Base-by-base conservation (phyloP, 2,888 invertebrate genomes). In the Metallyticus violacea region DNA sequence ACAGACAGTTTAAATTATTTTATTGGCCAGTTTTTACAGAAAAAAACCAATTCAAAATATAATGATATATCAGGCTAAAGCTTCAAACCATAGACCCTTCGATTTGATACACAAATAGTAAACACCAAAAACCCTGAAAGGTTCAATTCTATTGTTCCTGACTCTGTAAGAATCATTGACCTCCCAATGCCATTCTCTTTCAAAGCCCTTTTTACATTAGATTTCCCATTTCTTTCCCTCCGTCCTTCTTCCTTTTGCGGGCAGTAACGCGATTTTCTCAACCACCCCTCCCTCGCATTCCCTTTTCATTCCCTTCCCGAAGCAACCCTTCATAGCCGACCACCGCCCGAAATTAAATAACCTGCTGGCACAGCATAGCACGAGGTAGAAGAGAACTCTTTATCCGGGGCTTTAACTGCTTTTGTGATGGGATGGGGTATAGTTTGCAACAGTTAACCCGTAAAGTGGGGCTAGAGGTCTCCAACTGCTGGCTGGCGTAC, bases 261-360 rank as follows among this genome's bases (percentile, higher is more conserved):
- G 77, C 83, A 29, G 83, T 83, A 83, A 83, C 83, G 83, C 83
- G 83, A 83, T 83, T 83, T 77, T 83, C 25, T 27, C 28, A 83
- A 77, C 83, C 83, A 77, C 77, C 77, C 27, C 29, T 77, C 27
- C 40, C n/a, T n/a, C n/a, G n/a, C n/a, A n/a, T n/a, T 83, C 83
- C 40, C 82, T 83, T 77, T 83, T 83, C 77, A 29, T 83, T 77
- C 83, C 76, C 77, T 28, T 83, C 28, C 77, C 40, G 30, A 40
- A 9, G 40, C 83, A 83, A 76, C 83, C 26, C 83, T 77, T 77
- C 83, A 83, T 29, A 83, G 77, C 28, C 22, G 77, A 40, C 28
- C 28, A 83, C 76, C 22, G 77, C 26, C 28, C 28, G 26, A 77
- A 83, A 83, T 83, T 83, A 83, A 83, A 83, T 83, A 83, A 83